Evolutionary conservation across 2,888 invertebrate genomes (phyloP).

Genomic region (Synanthedon andrenaeformis): DNA sequence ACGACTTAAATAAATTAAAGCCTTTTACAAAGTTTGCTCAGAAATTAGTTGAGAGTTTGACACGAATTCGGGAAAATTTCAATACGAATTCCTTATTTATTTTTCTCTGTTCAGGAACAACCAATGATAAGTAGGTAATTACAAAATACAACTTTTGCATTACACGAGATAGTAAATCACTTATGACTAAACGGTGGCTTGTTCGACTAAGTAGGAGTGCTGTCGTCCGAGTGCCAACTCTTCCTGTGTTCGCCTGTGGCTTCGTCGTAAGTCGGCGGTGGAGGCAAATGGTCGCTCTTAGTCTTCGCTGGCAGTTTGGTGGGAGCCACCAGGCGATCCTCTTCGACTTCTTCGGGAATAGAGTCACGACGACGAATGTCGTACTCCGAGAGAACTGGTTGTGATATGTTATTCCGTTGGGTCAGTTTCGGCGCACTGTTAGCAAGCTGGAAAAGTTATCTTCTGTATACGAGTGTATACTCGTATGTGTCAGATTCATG

Average conservation of each 20-base stretch:
- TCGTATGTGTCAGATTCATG: too few species aligned
- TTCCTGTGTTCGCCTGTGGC: constrained; percentile 54
- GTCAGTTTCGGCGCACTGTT: constrained; percentile 74
- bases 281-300: constrained; percentile 46
- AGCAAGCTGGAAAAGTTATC: constrained; percentile 52
- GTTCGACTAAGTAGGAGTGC: constrained; percentile 45
- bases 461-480: background rate
- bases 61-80: background rate
- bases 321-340: constrained; percentile 40
- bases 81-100: background rate
- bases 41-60: background rate
- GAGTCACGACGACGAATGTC: constrained; percentile 70
- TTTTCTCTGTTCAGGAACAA: too few species aligned
- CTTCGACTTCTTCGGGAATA: constrained; percentile 73
- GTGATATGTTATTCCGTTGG: constrained; percentile 72
- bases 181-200: background rate
- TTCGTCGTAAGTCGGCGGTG: constrained; percentile 55
- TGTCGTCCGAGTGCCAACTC: constrained; percentile 67
- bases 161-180: background rate
- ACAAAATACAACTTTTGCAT: background rate
- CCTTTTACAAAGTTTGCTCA: constrained; percentile 31
- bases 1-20: constrained; percentile 44
- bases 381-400: constrained; percentile 71
- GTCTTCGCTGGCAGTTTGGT: constrained; percentile 41
- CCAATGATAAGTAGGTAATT: too few species aligned